phyloP scores from a whole-genome alignment of 2,113 vertebrate genomes.

The Dromiciops gliroides region DNA sequence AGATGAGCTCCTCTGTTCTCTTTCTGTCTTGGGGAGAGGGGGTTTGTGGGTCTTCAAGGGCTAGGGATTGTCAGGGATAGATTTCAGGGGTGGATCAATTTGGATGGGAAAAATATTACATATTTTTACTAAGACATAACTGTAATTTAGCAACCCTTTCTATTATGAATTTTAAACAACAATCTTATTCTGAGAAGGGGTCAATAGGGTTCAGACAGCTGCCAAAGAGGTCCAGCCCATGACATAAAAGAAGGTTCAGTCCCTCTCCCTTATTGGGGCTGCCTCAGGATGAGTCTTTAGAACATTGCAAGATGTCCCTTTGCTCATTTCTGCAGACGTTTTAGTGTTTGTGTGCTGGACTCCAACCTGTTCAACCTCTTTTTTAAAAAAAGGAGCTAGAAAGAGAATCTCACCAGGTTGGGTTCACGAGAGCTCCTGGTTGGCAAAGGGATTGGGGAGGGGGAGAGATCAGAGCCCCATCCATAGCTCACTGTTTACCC shows the following conservation, averaged over 20 bases:
- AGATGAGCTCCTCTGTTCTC: not conserved
- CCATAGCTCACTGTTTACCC: slow-evolving; percentile 5
- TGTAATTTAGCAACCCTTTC: not conserved
- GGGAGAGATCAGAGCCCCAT: not conserved
- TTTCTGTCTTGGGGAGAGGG: not conserved
- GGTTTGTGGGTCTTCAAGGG: not conserved
- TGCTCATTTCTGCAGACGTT: not conserved
- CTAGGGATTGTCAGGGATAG: not conserved
- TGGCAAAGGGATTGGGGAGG: not conserved
- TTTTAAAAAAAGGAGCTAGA: slow-evolving; percentile 16
- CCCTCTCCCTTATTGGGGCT: not conserved
- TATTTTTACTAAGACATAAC: not conserved
- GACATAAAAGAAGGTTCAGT: not conserved
- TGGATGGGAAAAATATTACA: slow-evolving; percentile 2
- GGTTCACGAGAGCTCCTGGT: not conserved
- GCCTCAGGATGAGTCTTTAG: not conserved
- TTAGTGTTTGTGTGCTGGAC: not conserved
- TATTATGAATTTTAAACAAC: not conserved
- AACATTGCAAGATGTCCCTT: not conserved
- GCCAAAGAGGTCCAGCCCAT: not conserved
- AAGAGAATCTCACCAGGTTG: not conserved
- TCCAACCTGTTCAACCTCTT: slow-evolving; percentile 29
- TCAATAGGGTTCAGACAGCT: not conserved
- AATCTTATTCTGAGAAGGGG: not conserved
- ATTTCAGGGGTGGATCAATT: slow-evolving; percentile 7